phyloP scores from a whole-genome alignment of 2,113 vertebrate genomes.

The Desmodus rotundus region DNA sequence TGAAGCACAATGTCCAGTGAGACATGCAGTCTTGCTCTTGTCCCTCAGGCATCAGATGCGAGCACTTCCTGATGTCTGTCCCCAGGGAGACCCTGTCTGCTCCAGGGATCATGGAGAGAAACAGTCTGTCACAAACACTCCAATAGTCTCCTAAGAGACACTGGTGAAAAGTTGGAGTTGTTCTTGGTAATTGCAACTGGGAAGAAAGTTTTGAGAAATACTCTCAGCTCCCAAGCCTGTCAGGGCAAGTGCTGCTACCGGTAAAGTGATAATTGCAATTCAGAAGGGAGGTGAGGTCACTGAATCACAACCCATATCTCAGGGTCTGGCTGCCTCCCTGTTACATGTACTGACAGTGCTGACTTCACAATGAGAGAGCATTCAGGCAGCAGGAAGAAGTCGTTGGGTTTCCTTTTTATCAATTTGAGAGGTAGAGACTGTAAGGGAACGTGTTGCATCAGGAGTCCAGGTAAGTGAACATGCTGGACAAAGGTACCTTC shows the following conservation, averaged over 20 bases:
- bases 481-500: not conserved
- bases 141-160: not conserved
- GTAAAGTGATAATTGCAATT: not conserved
- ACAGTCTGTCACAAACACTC: not conserved
- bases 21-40: rapidly evolving
- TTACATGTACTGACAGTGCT: rapidly evolving
- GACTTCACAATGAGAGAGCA: rapidly evolving
- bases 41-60: not conserved
- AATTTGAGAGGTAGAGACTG: not conserved
- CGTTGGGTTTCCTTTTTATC: not conserved
- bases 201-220: not conserved
- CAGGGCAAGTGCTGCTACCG: too few species aligned
- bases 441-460: not conserved
- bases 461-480: not conserved
- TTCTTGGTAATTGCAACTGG: not conserved
- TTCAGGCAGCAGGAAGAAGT: not conserved
- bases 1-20: not conserved
- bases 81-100: not conserved
- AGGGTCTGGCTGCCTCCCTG: not conserved
- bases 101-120: not conserved
- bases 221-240: not conserved
- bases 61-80: not conserved
- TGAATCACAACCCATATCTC: not conserved
- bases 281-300: not conserved
- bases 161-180: not conserved